Conservation (phyloP, 2,113 vertebrate species). For the Petrocephalus zakoni region DNA sequence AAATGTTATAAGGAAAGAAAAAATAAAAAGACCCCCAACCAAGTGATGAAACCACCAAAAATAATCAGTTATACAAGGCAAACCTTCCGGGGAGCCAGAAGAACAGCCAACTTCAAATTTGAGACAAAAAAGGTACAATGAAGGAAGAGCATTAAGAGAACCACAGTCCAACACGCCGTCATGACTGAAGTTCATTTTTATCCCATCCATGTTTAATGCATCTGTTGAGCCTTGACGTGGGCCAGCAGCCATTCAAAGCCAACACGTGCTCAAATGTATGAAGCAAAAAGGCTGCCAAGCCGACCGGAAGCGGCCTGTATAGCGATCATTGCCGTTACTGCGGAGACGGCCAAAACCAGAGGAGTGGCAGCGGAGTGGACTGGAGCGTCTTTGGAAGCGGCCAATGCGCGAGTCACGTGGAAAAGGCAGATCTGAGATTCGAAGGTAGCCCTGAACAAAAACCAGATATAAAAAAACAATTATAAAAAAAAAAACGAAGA, state of each 20-base stretch:
- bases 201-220: neutral
- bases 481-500: conserved; percentile 12
- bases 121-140: neutral
- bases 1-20: conserved; percentile 52
- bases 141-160: neutral
- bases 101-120: conserved; percentile 37
- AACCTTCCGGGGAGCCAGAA: conserved; percentile 26
- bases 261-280: neutral
- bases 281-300: neutral
- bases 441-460: conserved; percentile 20
- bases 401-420: conserved; percentile 28
- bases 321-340: neutral
- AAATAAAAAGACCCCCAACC: conserved; percentile 41
- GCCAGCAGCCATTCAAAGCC: neutral
- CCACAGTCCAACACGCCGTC: neutral
- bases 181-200: neutral
- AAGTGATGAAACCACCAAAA: conserved; percentile 59
- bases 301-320: neutral
- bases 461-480: conserved; percentile 20
- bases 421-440: conserved; percentile 21
- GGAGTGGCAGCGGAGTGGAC: neutral
- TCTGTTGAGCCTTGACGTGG: neutral
- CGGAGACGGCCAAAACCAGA: neutral
- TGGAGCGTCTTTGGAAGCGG: neutral
- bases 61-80: neutral